These are phyloP conservation scores for Toxonevra muliebris DNA, from an alignment of 2,888 invertebrate genomes.

Conservation along the genomic window DNA sequence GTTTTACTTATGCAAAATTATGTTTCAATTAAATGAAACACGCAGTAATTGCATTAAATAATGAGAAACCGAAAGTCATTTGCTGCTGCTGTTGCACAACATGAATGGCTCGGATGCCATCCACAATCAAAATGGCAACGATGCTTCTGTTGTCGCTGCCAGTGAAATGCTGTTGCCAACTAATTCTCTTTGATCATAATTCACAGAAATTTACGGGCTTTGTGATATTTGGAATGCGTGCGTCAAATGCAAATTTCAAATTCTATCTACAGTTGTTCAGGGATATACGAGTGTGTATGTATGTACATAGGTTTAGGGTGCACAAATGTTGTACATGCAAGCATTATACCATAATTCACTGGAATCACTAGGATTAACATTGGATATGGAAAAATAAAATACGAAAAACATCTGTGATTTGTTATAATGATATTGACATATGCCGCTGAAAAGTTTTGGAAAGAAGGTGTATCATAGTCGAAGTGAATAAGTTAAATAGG, in stretches of 20 bases:
- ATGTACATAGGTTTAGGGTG: conserved; percentile 1
- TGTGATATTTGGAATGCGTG: background rate
- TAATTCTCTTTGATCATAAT: background rate
- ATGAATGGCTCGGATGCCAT: background rate
- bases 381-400: conserved; percentile 33
- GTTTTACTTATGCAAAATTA: conserved; percentile 59
- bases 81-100: conserved; percentile 29
- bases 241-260: conserved; percentile 3
- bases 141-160: background rate
- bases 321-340: conserved; percentile 5
- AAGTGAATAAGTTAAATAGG: too few species aligned
- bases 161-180: background rate
- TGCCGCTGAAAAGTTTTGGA: too few species aligned
- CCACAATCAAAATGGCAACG: background rate
- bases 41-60: conserved; percentile 51
- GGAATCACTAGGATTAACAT: conserved; percentile 5
- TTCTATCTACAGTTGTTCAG: too few species aligned
- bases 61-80: conserved; percentile 39
- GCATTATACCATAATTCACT: background rate
- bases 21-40: conserved; percentile 61
- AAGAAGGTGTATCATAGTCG: too few species aligned
- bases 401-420: conserved; percentile 52
- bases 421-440: conserved; percentile 41
- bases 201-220: background rate
- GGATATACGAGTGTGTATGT: background rate